Conservation (phyloP, 2,888 invertebrate species). For the Drosophila lacicola region DNA sequence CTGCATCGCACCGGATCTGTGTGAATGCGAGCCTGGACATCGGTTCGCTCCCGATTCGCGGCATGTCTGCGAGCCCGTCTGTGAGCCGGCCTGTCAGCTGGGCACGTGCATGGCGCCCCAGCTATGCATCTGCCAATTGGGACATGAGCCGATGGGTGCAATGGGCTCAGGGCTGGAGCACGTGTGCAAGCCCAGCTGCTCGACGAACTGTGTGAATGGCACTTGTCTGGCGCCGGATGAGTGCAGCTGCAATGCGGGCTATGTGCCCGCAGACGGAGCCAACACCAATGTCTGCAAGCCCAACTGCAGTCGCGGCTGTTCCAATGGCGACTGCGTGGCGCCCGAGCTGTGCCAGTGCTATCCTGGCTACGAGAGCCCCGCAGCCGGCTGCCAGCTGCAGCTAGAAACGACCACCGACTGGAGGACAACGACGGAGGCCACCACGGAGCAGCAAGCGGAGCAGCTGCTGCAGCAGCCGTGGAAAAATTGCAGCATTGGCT, state of each 20-base stretch:
- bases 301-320: constrained; percentile 56
- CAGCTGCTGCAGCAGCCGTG: constrained; percentile 7
- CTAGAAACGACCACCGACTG: neutral
- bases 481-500: constrained; percentile 43
- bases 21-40: constrained; percentile 65
- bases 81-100: constrained; percentile 82
- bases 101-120: constrained; percentile 80
- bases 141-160: constrained; percentile 62
- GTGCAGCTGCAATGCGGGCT: constrained; percentile 83
- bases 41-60: constrained; percentile 43
- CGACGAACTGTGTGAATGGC: constrained; percentile 62
- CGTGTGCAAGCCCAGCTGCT: constrained; percentile 58
- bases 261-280: constrained; percentile 72
- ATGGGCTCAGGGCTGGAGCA: neutral
- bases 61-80: constrained; percentile 79
- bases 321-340: constrained; percentile 80
- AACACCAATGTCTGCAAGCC: constrained; percentile 85
- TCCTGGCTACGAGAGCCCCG: constrained; percentile 34
- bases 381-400: constrained; percentile 21
- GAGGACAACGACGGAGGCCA: neutral
- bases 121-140: constrained; percentile 72
- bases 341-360: constrained; percentile 79
- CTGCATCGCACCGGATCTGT: constrained; percentile 85
- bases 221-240: constrained; percentile 64
- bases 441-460: neutral